Evolutionary conservation across 2,113 vertebrate species (phyloP), one percentile per base, ranked within the genome.

Genomic region (Gambusia affinis): DNA sequence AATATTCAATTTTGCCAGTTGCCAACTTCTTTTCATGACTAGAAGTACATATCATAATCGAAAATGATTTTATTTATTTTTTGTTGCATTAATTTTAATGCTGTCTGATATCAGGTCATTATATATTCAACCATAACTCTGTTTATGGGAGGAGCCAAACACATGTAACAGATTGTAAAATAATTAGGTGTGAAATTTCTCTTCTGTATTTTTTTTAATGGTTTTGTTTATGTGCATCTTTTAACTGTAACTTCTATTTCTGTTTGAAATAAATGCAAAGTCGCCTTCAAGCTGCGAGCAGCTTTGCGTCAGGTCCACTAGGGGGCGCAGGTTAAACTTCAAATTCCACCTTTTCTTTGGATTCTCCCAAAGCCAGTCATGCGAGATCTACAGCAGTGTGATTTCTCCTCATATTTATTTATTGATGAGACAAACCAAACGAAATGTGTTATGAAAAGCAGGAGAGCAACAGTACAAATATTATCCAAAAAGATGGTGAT

Each of bases 401-500:
- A 17, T 63, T 14, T 83, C 57, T 6, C 76, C 29, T 79, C 42
- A 68, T 76, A 83, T 78, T 77, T 71, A 76, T 70, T 88, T 42
- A 87, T 85, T 65, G 76, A 82, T 39, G 72, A 12, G 87, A 24
- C 65, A 90, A 71, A 82, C 78, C 72, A 67, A 67, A 78, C 63
- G 27, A 81, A 86, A 87, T 82, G 78, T 81, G 60, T 81, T 67
- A 62, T 78, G 17, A 84, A 74, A 85, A 76, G 81, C 84, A 90
- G 81, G 76, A 91, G 81, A 84, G 81, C 74, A 86, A 75, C 85
- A 86, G 88, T 80, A 73, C 71, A 88, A 77, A 66, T 29, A 78
- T 66, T 47, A 71, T 76, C 29, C 33, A 22, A 64, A 74, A 27
- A 37, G 3, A 72, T 74, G 72, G 80, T 71, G 80, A 60, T 85